Conservation (phyloP, 2,797 vertebrate species). For the Scarus forsteni region DNA sequence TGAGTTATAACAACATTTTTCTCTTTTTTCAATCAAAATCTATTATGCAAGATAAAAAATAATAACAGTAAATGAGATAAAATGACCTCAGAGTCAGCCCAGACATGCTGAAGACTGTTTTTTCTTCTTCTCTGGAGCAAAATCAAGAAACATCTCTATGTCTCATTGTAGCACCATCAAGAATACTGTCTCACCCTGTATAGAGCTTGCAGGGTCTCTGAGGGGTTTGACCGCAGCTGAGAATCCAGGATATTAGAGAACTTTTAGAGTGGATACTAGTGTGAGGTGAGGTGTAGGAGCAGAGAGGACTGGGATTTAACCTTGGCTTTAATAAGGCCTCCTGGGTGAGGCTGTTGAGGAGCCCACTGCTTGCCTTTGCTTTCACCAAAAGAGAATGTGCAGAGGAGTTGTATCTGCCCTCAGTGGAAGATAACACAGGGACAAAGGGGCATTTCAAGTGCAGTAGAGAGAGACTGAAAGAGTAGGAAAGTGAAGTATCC, state of each 20-base stretch:
- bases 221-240: conserved; percentile 44
- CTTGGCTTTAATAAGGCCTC: conserved; percentile 80
- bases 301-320: conserved; percentile 63
- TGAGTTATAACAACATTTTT: too few species aligned
- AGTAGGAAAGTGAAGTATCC: background rate
- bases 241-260: conserved; percentile 63
- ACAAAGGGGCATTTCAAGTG: conserved; percentile 5
- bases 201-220: conserved; percentile 35
- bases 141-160: conserved; percentile 34
- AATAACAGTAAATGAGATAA: conserved; percentile 21
- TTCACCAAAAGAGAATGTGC: conserved; percentile 40
- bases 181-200: conserved; percentile 34
- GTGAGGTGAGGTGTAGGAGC: conserved; percentile 42
- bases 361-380: conserved; percentile 37
- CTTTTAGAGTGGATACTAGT: conserved; percentile 36
- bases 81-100: conserved; percentile 24
- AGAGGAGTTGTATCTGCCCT: conserved; percentile 6
- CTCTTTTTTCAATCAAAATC: conserved; percentile 17
- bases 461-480: conserved; percentile 10
- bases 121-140: conserved; percentile 28
- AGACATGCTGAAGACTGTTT: conserved; percentile 5
- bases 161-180: conserved; percentile 21
- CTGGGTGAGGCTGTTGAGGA: conserved; percentile 57
- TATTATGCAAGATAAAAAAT: conserved; percentile 3
- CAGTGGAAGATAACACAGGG: conserved; percentile 1